Base-by-base conservation (phyloP, 2,797 vertebrate genomes). In the Triplophysa bombifrons region DNA sequence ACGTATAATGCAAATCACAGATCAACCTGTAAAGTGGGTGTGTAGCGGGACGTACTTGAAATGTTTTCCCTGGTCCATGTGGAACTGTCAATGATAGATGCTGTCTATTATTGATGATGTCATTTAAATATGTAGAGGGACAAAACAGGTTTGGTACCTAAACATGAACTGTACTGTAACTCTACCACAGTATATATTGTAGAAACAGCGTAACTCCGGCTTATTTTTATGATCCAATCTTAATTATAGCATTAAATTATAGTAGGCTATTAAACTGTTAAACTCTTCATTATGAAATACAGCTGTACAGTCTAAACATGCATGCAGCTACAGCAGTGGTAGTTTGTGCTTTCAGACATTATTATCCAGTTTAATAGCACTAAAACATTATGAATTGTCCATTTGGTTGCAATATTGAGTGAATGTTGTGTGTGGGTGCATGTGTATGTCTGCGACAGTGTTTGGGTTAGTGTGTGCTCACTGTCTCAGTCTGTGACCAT, bases 81-180 rank as follows among this genome's bases (percentile, higher is more conserved):
- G 70, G 20, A 74, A 44, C 83, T 82, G 73, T 86, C 75, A 84
- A 85, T 83, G 83, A 85, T 88, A 85, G 38, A 74, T 64, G 56
- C 11, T 73, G 84, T 91, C 83, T 72, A 92, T 92, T 91, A 92
- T 91, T 91, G 81, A 93, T 91, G 88, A 60, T 83, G 67, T 84
- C 82, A 90, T 91, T 91, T 85, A 92, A 92, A 91, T 89, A 92
- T 93, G 89, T 82, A 91, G 85, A 85, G 88, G 82, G 88, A 91
- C 90, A 92, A 90, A 91, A 90, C 83, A 86, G 34, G 83, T 25
- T 63, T 75, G 44, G 56, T 77, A 66, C 55, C 22, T 17, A 61
- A 81, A 75, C 46, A 76, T 34, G 34, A 7, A 6, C 6, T 7
- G 7, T 38, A 38, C 34, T 41, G 41, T 11, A 41, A 41, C 8